Conservation (phyloP, 2,113 vertebrate genomes). For the Sigmodon hispidus region DNA sequence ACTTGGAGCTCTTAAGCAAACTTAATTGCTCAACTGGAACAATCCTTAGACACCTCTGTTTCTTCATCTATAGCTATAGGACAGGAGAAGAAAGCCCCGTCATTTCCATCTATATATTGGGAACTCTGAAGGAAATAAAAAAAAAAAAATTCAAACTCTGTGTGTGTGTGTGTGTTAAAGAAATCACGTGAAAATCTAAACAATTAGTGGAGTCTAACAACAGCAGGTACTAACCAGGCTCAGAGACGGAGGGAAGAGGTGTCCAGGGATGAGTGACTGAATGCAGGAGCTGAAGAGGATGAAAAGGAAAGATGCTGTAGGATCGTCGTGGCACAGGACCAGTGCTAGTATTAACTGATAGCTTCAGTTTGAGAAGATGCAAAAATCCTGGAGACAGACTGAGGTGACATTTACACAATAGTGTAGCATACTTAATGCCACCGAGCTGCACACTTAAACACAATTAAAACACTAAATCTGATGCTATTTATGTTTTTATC, state of each 20-base stretch:
- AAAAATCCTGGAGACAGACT: background rate
- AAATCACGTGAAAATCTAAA: slow-evolving; percentile 4
- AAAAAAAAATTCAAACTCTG: background rate
- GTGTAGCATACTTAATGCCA: background rate
- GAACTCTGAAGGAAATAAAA: slow-evolving; percentile 6
- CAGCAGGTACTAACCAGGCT: background rate
- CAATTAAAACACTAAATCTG: background rate
- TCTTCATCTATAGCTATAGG: background rate
- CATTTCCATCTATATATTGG: slow-evolving; percentile 10
- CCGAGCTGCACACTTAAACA: background rate
- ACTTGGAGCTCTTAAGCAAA: background rate
- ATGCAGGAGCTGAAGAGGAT: background rate
- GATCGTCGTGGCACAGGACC: background rate
- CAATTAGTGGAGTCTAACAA: background rate
- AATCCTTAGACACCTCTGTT: background rate
- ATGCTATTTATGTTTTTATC: background rate
- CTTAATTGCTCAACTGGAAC: background rate
- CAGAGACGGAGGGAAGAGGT: background rate
- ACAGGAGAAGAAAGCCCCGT: background rate
- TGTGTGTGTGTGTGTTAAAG: background rate
- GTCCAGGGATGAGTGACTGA: background rate
- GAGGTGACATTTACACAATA: background rate
- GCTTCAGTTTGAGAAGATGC: background rate
- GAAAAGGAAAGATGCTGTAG: background rate
- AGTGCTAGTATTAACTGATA: background rate